Evolutionary conservation across 2,888 invertebrate species (phyloP), one percentile per base, ranked within the genome.

Genomic region (Drosophila picticornis): DNA sequence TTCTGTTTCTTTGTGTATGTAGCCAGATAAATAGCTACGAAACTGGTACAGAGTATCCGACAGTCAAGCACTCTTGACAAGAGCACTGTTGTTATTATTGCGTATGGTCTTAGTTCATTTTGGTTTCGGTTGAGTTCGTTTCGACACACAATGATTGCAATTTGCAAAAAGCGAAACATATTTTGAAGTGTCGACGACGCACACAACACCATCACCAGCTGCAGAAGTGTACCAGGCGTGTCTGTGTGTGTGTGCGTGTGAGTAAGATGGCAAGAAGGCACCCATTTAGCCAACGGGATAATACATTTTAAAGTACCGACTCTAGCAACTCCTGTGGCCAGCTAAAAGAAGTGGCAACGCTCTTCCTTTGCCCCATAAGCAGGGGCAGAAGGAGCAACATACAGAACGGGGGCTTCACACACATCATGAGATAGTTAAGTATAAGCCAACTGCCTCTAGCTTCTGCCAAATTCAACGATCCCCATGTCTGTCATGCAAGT

Each of bases 101-200:
- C 51, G 13, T 9, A 13, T 38, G 5, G n/a, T 50, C 59, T 52
- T 34, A 32, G 40, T 52, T 68, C 9, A 52, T 61, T 59, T 64
- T 58, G 43, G 50, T 72, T 64, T 72, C 57, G 58, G 50, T 73
- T 65, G 31, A 60, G 66, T 75, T 58, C 48, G 40, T 46, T 77
- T 57, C 67, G 57, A 65, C 40, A 43, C 56, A 79, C 83, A 85
- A 88, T 84, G 88, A 81, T 88, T 88, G 80, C 88, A 83, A 80
- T 77, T 88, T 76, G 75, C 70, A 71, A 84, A 81, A 83, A 81
- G 85, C 72, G 75, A 71, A 77, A 76, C 78, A 77, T 72, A 85
- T 77, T 76, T 75, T 71, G 71, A 72, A 76, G 77, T 84, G 77
- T 72, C 67, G 57, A 62, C 53, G 34, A 62, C 53, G 34, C 59